phyloP scores from a whole-genome alignment of 1,140 invertebrate species.

The Papilio dardanus region DNA sequence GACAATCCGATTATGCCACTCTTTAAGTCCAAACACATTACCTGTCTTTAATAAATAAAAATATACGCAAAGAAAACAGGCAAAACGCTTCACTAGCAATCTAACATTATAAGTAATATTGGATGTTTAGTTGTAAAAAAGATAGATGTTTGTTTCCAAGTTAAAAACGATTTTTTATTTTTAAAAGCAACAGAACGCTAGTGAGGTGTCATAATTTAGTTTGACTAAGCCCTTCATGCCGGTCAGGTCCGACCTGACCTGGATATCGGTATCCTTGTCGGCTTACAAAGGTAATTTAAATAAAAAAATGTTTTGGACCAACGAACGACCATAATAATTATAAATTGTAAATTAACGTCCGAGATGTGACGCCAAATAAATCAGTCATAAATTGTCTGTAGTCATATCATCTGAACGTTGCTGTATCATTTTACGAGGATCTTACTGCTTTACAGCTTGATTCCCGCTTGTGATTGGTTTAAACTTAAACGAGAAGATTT shows the following conservation, averaged over 20 bases:
- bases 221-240: too few species aligned
- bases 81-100: too few species aligned
- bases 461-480: conserved; percentile 8
- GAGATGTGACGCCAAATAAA: conserved; percentile 28
- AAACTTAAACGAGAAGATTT: conserved; percentile 18
- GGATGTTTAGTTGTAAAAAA: neutral
- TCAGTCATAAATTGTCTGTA: conserved; percentile 33
- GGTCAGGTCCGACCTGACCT: too few species aligned
- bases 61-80: too few species aligned
- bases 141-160: neutral
- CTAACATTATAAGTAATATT: neutral
- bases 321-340: neutral
- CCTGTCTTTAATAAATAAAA: too few species aligned
- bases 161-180: neutral
- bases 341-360: conserved; percentile 19
- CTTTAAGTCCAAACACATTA: too few species aligned
- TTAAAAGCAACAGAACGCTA: too few species aligned
- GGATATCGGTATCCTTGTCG: too few species aligned
- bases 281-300: too few species aligned
- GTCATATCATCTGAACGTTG: conserved; percentile 35
- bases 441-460: conserved; percentile 25
- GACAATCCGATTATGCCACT: too few species aligned
- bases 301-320: too few species aligned
- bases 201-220: too few species aligned
- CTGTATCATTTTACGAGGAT: conserved; percentile 35